Percentiles rank a stretch among this genome's conserved stretches.
phyloP scores from a whole-genome alignment of 2,888 invertebrate species.

The Pterostichus madidus region DNA sequence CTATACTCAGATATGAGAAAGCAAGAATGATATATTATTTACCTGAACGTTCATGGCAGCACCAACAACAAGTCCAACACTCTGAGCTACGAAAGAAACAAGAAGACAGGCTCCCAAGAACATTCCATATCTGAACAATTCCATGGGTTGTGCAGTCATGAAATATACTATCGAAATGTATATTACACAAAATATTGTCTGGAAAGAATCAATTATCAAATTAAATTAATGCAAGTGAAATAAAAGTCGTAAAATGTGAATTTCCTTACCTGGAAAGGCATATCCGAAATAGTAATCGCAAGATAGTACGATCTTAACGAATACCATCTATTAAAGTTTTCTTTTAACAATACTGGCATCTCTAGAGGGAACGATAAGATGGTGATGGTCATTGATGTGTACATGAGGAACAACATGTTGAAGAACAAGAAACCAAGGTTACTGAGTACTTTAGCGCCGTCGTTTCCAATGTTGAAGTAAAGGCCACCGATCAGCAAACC shows the following conservation, averaged over 20 bases:
- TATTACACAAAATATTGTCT: conserved; percentile 95
- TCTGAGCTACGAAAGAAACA: conserved; percentile 97
- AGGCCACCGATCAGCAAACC: conserved; percentile 96
- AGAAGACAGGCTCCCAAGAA: conserved; percentile 92
- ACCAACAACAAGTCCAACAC: conserved; percentile 95
- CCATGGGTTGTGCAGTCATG: conserved; percentile 95
- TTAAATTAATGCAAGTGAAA: neutral
- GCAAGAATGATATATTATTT: conserved; percentile 64
- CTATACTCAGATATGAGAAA: no score
- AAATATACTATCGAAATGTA: conserved; percentile 96
- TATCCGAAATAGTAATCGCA: conserved; percentile 96
- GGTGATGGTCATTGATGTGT: conserved; percentile 99
- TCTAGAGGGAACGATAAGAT: conserved; percentile 98
- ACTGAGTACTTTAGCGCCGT: conserved; percentile 96
- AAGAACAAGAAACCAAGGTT: conserved; percentile 98
- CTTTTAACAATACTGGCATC: conserved; percentile 95
- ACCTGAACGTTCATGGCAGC: conserved; percentile 96
- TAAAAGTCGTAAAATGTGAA: neutral
- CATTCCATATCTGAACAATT: conserved; percentile 90
- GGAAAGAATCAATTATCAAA: conserved; percentile 72
- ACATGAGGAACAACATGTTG: conserved; percentile 99
- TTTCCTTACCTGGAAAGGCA: conserved; percentile 94
- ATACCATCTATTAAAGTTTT: conserved; percentile 98
- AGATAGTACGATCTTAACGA: conserved; percentile 96
- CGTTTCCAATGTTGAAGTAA: conserved; percentile 97